A percentile compares a stretch with the other conserved stretches of the same genome.
Evolutionary conservation across 1,140 invertebrate species (phyloP).

Genomic region (Bathynomus jamesi): DNA sequence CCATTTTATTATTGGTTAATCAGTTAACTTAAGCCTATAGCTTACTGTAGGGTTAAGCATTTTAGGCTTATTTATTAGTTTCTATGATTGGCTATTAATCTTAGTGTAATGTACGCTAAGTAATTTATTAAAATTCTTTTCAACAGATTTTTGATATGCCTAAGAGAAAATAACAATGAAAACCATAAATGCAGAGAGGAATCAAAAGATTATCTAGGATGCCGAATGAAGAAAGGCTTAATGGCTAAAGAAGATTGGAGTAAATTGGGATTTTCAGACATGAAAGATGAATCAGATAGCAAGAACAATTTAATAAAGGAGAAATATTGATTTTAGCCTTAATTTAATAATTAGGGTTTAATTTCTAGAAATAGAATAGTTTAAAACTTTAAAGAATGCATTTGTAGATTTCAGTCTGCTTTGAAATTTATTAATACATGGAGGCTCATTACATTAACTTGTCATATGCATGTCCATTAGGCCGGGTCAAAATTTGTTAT

Average conservation of each 20-base stretch:
- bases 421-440: too few relatives aligned
- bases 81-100: too few relatives aligned
- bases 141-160: conserved; percentile 70
- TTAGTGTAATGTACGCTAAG: too few relatives aligned
- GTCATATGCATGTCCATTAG: too few relatives aligned
- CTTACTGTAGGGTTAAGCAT: too few relatives aligned
- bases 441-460: too few relatives aligned
- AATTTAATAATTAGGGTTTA: neutral
- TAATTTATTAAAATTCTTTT: too few relatives aligned
- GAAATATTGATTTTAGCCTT: neutral
- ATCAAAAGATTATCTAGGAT: conserved; percentile 76
- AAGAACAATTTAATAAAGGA: neutral
- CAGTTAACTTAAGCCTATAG: too few relatives aligned
- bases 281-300: neutral
- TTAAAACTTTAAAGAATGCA: neutral
- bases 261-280: conserved; percentile 58
- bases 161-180: conserved; percentile 62
- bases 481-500: too few relatives aligned
- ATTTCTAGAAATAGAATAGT: neutral
- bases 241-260: conserved; percentile 88
- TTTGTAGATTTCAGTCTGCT: neutral
- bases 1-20: too few relatives aligned
- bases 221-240: conserved; percentile 86
- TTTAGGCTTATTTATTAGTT: too few relatives aligned
- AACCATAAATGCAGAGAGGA: conserved; percentile 65